Conservation (phyloP, 2,113 vertebrate species). For the Misgurnus anguillicaudatus region DNA sequence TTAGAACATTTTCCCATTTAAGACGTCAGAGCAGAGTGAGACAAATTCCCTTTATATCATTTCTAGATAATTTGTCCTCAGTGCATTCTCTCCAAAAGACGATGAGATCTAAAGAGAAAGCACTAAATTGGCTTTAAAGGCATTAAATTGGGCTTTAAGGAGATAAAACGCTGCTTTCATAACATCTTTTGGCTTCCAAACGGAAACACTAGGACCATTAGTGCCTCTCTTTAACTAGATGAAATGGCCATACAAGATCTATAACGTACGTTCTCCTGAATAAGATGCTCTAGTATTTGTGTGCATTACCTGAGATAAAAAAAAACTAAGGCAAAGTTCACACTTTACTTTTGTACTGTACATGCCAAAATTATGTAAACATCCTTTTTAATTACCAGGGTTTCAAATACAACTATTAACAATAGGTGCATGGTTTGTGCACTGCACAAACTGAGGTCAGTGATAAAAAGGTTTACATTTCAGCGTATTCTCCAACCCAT, state of each 20-base stretch:
- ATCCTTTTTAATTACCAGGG: too few species aligned
- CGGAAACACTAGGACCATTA: slow-evolving; percentile 27
- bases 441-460: too few species aligned
- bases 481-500: too few species aligned
- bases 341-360: slow-evolving; percentile 14
- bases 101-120: slow-evolving; percentile 19
- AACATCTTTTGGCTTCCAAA: slow-evolving; percentile 14
- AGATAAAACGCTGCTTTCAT: slow-evolving; percentile 39
- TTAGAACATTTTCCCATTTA: slow-evolving; percentile 30
- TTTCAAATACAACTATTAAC: too few species aligned
- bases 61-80: slow-evolving; percentile 35
- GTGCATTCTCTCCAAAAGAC: slow-evolving; percentile 14
- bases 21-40: slow-evolving; percentile 25
- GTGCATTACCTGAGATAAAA: neutral
- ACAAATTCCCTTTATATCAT: slow-evolving; percentile 15
- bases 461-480: too few species aligned
- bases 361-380: too few species aligned
- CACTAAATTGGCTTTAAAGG: slow-evolving; percentile 24
- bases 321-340: slow-evolving; percentile 6
- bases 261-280: neutral
- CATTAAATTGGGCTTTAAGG: slow-evolving; percentile 45
- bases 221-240: slow-evolving; percentile 17
- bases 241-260: neutral
- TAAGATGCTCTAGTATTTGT: slow-evolving; percentile 4
- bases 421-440: too few species aligned